These are phyloP conservation scores for Octonoba sinensis DNA, from an alignment of 2,888 invertebrate genomes.

Conservation along the genomic window DNA sequence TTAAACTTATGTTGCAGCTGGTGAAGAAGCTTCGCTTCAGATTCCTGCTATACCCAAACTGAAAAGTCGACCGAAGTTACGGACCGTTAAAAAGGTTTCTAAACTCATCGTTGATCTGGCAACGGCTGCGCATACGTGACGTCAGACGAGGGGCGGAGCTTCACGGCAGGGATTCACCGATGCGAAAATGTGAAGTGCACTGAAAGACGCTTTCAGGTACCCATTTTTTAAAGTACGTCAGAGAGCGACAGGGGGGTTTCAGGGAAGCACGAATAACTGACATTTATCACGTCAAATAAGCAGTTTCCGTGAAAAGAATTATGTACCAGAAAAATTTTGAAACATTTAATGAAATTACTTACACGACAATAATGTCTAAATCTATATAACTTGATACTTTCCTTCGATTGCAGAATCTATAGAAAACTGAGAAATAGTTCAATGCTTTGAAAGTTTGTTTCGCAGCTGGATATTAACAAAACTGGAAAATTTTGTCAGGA, in stretches of 20 bases:
- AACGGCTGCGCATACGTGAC: conserved; percentile 39
- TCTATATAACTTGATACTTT: too few species aligned
- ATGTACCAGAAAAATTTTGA: too few species aligned
- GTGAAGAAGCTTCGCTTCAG: background rate
- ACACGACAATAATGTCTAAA: too few species aligned
- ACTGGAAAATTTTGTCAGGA: too few species aligned
- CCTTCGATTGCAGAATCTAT: too few species aligned
- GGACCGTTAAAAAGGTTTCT: background rate
- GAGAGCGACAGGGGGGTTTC: background rate
- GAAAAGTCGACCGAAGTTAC: background rate
- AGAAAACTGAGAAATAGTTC: too few species aligned
- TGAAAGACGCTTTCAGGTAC: conserved; percentile 13
- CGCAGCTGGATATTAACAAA: too few species aligned
- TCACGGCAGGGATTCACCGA: conserved; percentile 8
- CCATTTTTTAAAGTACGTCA: conserved; percentile 20
- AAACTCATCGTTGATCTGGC: conserved; percentile 30
- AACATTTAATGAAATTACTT: too few species aligned
- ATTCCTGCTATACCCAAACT: background rate
- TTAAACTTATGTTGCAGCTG: background rate
- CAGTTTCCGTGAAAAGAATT: too few species aligned
- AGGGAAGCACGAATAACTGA: background rate
- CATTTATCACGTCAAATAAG: background rate
- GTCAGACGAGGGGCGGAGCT: conserved; percentile 36
- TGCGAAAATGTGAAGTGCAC: background rate
- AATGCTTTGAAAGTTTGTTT: too few species aligned